Evolutionary conservation across 2,797 vertebrate genomes (phyloP).

Genomic region (Xenentodon cancila): DNA sequence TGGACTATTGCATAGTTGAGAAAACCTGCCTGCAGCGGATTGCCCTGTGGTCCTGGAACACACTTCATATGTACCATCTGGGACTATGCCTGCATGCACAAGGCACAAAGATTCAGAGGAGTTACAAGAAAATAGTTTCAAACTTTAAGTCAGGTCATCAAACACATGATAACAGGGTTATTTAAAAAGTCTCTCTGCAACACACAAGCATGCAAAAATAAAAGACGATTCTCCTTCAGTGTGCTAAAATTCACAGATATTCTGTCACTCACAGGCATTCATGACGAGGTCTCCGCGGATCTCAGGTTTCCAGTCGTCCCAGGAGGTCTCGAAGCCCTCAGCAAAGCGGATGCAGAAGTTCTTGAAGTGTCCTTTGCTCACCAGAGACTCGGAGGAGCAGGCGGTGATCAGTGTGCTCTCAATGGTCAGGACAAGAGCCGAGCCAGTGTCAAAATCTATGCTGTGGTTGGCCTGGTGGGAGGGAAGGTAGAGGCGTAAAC

Average conservation of each 20-base stretch:
- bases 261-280: constrained; percentile 93
- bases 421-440: constrained; percentile 96
- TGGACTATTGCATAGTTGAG: constrained; percentile 9
- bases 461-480: constrained; percentile 89
- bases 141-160: not conserved
- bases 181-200: not conserved
- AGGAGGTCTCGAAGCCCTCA: constrained; percentile 97
- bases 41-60: constrained; percentile 97
- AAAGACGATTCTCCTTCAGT: too few relatives aligned
- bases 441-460: constrained; percentile 94
- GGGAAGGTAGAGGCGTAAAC: constrained; percentile 25
- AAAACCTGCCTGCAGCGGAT: constrained; percentile 89
- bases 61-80: constrained; percentile 98
- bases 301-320: constrained; percentile 99
- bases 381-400: constrained; percentile 97
- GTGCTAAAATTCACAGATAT: not conserved
- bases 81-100: constrained; percentile 90
- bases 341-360: constrained; percentile 99
- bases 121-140: too few relatives aligned
- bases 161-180: constrained; percentile 2
- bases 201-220: too few relatives aligned
- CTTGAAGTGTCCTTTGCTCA: constrained; percentile 99
- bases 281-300: constrained; percentile 92
- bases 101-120: not conserved
- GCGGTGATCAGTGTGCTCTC: constrained; percentile 99